These are phyloP conservation scores for Luidia sarsii DNA, from an alignment of 53 echinoderm and acorn worm species.

Conservation along the genomic window DNA sequence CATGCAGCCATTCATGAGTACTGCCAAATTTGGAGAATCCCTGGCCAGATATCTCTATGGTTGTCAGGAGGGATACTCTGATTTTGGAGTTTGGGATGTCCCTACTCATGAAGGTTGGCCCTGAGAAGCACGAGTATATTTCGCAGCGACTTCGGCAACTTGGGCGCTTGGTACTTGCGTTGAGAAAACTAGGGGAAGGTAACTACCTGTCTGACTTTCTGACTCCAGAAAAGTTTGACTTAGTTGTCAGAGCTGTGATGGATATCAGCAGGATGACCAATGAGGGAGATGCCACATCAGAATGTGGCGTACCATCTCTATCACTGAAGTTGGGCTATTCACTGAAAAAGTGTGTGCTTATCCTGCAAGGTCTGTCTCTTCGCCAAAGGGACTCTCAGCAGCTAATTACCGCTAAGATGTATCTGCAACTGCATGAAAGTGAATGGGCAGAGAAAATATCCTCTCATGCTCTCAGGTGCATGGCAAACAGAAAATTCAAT, in stretches of 20 bases:
- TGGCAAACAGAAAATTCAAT: background rate
- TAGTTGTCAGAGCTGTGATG: background rate
- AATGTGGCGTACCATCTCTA: background rate
- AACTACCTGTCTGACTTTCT: background rate
- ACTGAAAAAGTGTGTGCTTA: conserved; percentile 4
- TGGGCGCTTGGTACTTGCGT: background rate
- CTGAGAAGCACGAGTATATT: background rate
- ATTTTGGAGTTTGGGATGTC: background rate
- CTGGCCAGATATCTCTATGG: background rate
- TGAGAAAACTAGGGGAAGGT: background rate
- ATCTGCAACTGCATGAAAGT: background rate
- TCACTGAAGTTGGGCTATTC: conserved; percentile 11
- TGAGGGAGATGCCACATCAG: background rate
- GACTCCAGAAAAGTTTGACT: conserved; percentile 1
- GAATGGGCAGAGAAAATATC: background rate
- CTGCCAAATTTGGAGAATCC: background rate
- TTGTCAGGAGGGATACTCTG: background rate
- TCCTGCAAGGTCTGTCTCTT: background rate
- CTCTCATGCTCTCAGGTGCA: background rate
- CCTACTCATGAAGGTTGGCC: background rate
- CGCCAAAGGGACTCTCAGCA: background rate
- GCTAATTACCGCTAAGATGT: background rate
- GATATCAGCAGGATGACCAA: background rate
- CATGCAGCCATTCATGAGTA: background rate
- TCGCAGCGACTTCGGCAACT: conserved; percentile 1